Percentiles rank a stretch among this genome's conserved stretches.
Conservation (phyloP, 2,113 vertebrate species). For the Ammospiza caudacuta region DNA sequence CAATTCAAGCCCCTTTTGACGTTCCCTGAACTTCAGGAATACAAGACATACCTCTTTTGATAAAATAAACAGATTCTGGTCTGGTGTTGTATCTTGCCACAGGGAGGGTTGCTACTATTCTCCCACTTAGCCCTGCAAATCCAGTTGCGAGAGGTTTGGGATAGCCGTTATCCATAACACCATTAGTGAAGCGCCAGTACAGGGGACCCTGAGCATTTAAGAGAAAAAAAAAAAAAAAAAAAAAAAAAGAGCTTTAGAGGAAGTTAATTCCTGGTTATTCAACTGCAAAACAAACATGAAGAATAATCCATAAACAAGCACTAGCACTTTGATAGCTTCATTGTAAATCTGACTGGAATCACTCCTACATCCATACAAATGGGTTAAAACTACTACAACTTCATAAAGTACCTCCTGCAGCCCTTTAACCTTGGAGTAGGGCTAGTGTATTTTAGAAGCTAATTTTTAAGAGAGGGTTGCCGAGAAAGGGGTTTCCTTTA, state of each 20-base stretch:
- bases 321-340: background rate
- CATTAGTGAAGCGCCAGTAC: conserved; percentile 95
- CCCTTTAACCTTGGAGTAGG: background rate
- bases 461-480: background rate
- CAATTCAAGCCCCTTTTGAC: background rate
- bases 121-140: conserved; percentile 86
- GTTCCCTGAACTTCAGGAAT: background rate
- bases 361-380: background rate
- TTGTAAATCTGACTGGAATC: background rate
- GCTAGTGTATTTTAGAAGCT: background rate
- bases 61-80: conserved; percentile 91
- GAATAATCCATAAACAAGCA: background rate
- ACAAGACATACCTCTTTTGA: conserved; percentile 84
- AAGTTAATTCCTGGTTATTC: background rate
- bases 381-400: background rate
- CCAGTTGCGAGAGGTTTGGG: conserved; percentile 83
- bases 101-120: conserved; percentile 87
- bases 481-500: background rate
- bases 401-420: background rate
- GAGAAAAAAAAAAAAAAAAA: background rate
- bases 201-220: conserved; percentile 75
- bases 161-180: conserved; percentile 82
- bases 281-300: background rate
- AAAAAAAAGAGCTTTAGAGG: background rate
- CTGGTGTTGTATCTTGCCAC: conserved; percentile 81